Evolutionary conservation across 2,797 vertebrate genomes (phyloP).

Genomic region (Lepilemur septentrionalis): DNA sequence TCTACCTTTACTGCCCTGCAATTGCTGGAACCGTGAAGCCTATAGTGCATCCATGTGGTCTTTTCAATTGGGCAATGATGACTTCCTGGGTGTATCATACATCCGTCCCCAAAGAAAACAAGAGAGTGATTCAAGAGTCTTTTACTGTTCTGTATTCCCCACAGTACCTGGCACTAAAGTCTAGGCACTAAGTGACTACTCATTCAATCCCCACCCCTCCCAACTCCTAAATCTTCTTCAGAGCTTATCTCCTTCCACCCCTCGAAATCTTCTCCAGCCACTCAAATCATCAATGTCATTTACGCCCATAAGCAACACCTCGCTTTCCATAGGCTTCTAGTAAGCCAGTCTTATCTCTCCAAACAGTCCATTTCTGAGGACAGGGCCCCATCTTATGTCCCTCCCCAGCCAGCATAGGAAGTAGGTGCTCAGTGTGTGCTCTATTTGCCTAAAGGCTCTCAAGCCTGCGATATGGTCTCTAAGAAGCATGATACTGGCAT

Average conservation of each 20-base stretch:
- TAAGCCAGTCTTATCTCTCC: neutral
- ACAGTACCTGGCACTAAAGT: neutral
- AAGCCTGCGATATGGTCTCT: neutral
- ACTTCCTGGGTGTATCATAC: neutral
- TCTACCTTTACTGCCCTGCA: neutral
- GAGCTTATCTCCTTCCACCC: neutral
- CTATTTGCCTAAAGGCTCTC: neutral
- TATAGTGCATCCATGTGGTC: neutral
- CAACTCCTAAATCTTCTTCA: neutral
- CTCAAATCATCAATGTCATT: neutral
- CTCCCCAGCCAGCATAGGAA: neutral
- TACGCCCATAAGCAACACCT: neutral
- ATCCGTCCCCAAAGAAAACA: neutral
- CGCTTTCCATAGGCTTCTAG: neutral
- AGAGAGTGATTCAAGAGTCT: neutral
- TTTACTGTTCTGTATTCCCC: neutral
- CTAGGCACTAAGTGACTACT: neutral
- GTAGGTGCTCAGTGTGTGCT: neutral
- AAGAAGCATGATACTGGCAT: conserved; percentile 1
- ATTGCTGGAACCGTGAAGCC: neutral
- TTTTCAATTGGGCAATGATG: neutral
- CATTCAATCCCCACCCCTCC: neutral
- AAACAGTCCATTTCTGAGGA: neutral
- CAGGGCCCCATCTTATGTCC: neutral
- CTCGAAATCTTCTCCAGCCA: neutral